phyloP scores from a whole-genome alignment of 2,888 invertebrate genomes.

The Megaustenia siamemsis region DNA sequence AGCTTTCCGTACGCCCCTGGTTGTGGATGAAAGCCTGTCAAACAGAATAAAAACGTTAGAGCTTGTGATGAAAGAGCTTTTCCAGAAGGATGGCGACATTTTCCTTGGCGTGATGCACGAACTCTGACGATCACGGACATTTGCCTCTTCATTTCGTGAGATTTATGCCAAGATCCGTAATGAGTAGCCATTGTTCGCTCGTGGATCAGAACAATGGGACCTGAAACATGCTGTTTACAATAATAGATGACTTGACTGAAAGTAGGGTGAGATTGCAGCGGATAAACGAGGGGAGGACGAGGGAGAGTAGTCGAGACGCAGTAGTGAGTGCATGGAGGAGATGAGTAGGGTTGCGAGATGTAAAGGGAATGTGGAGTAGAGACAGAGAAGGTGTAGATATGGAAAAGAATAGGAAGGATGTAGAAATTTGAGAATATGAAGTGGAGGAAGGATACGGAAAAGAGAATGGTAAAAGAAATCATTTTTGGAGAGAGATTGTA shows the following conservation, averaged over 20 bases:
- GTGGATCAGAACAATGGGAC: not conserved
- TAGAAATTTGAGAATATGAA: too few relatives aligned
- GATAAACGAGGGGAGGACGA: not conserved
- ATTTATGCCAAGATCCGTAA: not conserved
- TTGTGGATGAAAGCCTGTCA: not conserved
- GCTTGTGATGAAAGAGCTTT: conserved; percentile 24
- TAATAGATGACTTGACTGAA: not conserved
- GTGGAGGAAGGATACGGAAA: not conserved
- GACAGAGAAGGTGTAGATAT: too few relatives aligned
- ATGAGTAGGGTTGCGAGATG: not conserved
- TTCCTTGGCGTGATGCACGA: not conserved
- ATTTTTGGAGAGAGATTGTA: not conserved
- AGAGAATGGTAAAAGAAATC: not conserved
- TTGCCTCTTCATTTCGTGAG: not conserved
- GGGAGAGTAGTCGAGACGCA: not conserved
- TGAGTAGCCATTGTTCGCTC: conserved; percentile 5
- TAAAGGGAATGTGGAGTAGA: not conserved
- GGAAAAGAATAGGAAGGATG: too few relatives aligned
- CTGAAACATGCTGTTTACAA: not conserved
- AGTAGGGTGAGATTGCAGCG: not conserved
- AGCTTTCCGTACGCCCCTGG: not conserved
- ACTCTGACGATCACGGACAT: not conserved
- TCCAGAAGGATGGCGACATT: not conserved
- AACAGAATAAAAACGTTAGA: not conserved
- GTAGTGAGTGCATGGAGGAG: not conserved